These are phyloP conservation scores for Macrotrachela quadricornifera DNA, from an alignment of 1,140 invertebrate genomes.

Conservation along the genomic window DNA sequence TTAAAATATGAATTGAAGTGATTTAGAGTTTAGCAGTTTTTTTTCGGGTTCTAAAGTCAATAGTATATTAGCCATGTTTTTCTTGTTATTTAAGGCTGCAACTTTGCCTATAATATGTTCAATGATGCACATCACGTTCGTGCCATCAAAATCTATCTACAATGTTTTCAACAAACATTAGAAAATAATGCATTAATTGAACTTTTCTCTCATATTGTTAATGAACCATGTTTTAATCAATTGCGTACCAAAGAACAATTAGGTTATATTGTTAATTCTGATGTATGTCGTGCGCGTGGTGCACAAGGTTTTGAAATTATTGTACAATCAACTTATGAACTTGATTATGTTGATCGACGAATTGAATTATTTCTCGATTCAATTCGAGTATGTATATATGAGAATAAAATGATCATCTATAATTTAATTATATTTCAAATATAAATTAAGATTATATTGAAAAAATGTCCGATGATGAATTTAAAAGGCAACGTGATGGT, in stretches of 20 bases:
- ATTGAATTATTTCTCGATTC: conserved; percentile 72
- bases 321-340: conserved; percentile 66
- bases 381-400: too few relatives aligned
- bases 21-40: too few relatives aligned
- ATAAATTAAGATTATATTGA: conserved; percentile 45
- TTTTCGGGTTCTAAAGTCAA: too few relatives aligned
- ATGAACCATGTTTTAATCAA: conserved; percentile 70
- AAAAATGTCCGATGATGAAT: conserved; percentile 58
- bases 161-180: conserved; percentile 57
- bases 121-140: conserved; percentile 66
- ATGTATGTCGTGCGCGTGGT: conserved; percentile 51
- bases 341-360: conserved; percentile 54
- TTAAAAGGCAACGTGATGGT: conserved; percentile 55
- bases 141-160: conserved; percentile 63
- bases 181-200: conserved; percentile 59
- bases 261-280: conserved; percentile 79
- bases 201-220: conserved; percentile 62
- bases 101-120: conserved; percentile 38
- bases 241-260: conserved; percentile 73
- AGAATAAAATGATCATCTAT: too few relatives aligned
- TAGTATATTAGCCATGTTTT: too few relatives aligned
- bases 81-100: too few relatives aligned
- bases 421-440: conserved; percentile 36
- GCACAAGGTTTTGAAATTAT: conserved; percentile 64
- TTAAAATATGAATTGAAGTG: too few relatives aligned